A percentile compares a stretch with the other conserved stretches of the same genome.
These are phyloP conservation scores for Accipiter virgatus DNA, from an alignment of 2,113 vertebrate genomes.

Conservation along the genomic window DNA sequence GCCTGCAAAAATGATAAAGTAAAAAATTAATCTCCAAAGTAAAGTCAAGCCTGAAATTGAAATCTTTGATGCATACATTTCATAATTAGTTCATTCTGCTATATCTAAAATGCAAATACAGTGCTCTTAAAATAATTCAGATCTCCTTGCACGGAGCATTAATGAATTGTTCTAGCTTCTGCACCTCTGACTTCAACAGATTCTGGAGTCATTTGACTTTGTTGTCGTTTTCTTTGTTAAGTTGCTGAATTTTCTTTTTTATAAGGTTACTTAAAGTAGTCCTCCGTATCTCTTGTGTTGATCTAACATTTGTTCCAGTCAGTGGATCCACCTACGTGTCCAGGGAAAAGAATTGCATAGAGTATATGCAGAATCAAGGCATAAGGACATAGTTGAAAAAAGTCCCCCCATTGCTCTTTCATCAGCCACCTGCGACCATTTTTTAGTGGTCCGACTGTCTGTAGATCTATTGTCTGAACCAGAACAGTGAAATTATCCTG, in stretches of 20 bases:
- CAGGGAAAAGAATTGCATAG: neutral
- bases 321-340: neutral
- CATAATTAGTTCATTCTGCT: slow-evolving; percentile 81
- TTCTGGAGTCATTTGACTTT: neutral
- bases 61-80: slow-evolving; percentile 86
- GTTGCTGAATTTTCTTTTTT: neutral
- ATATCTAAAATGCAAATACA: slow-evolving; percentile 72
- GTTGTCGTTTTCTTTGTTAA: neutral
- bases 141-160: slow-evolving; percentile 39
- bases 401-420: neutral
- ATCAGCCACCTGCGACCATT: too few species aligned
- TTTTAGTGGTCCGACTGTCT: neutral
- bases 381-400: fast-evolving
- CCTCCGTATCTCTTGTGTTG: neutral
- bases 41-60: slow-evolving; percentile 90
- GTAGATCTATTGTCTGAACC: neutral
- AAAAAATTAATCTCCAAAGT: slow-evolving; percentile 82
- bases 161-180: slow-evolving; percentile 44
- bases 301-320: neutral
- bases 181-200: neutral
- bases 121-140: slow-evolving; percentile 65
- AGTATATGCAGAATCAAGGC: neutral
- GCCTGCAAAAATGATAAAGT: slow-evolving; percentile 79
- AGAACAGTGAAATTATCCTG: neutral
- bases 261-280: neutral